Base-by-base conservation (phyloP, 2,113 vertebrate genomes). In the Ailurus styani region DNA sequence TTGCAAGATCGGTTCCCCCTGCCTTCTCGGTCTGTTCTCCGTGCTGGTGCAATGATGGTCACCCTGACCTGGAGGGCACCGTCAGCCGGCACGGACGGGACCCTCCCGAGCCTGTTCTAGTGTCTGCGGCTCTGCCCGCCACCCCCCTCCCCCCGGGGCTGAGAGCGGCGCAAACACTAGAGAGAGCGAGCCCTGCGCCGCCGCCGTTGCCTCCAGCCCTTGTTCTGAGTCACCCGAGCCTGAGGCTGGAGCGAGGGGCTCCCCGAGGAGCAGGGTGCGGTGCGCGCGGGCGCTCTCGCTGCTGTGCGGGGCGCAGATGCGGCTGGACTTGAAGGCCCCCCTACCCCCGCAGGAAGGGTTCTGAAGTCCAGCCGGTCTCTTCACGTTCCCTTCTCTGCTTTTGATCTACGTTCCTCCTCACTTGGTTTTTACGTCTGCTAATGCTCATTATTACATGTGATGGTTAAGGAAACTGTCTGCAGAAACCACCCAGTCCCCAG, bases 401-500 rank as follows among this genome's bases (percentile, higher is more conserved):
- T 93, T 85, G 75, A 54, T 84, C 54, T 55, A 0, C 3, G 12
- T 55, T 95, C 27, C 64, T 81, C 31, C 64, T 60, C 34, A 31
- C 60, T 9, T 83, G 73, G 73, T n/a, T 87, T 95, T 95, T 45
- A 54, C 12, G 20, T 86, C 73, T 72, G 87, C 50, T 73, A 17
- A 62, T n/a, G 83, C 9, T 21, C 27, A 11, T 13, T n/a, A 37
- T 37, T 64, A 4, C 3, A n/a, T 5, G 2, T 47, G 87, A 89
- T 64, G 54, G 37, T 70, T 86, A 42, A 77, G 50, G 40, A 42
- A 70, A 23, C 14, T 42, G 14, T 50, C 52, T 2, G 31, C 40
- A 40, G 47, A n/a, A 23, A 5, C 11, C 42, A n/a, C 3, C 0
- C 0, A 7, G 21, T 27, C 23, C n/a, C 21, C 0, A 11, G 25